Percentiles rank a stretch among this genome's conserved stretches.
Conservation (phyloP, 2,888 invertebrate species). For the Agrotis puta region DNA sequence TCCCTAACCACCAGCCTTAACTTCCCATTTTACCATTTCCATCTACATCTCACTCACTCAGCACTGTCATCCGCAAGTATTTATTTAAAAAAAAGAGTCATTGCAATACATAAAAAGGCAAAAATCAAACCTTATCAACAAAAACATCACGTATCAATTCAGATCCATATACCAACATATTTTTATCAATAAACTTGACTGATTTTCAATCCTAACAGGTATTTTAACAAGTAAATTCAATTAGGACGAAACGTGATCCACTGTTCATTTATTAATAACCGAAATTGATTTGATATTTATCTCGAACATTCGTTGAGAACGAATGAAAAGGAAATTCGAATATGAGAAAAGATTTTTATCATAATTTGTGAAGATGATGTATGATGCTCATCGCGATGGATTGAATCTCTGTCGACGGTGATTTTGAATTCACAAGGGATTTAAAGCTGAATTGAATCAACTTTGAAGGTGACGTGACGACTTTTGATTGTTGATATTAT, state of each 20-base stretch:
- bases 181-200: background rate
- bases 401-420: background rate
- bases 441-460: no score
- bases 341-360: background rate
- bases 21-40: no score
- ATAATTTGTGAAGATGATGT: conserved; percentile 4
- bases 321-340: conserved; percentile 20
- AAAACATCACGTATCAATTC: conserved; percentile 6
- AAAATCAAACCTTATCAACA: conserved; percentile 6
- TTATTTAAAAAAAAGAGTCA: no score
- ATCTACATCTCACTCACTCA: no score
- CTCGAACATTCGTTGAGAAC: conserved; percentile 21
- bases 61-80: no score
- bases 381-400: background rate
- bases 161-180: background rate
- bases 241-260: conserved; percentile 40
- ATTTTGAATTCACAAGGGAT: background rate
- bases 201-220: conserved; percentile 26
- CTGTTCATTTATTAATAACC: conserved; percentile 31
- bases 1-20: no score
- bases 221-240: conserved; percentile 36
- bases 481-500: no score
- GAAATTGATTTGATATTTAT: conserved; percentile 41
- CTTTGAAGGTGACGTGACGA: no score
- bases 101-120: no score